A percentile compares a stretch with the other conserved stretches of the same genome.
These are phyloP conservation scores for Idaea straminata DNA, from an alignment of 2,888 invertebrate genomes.

Conservation along the genomic window DNA sequence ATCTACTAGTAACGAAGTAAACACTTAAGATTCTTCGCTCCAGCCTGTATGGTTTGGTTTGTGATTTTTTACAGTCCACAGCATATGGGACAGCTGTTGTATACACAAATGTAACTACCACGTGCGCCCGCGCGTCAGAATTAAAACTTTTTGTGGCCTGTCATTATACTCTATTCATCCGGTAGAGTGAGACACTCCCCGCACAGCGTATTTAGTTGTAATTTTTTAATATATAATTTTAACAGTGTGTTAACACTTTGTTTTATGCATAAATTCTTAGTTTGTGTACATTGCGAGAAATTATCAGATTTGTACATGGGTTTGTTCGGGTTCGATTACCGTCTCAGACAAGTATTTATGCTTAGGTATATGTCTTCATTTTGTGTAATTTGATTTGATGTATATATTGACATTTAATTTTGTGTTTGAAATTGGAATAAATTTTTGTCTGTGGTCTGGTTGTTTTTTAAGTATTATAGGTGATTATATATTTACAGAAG, in stretches of 20 bases:
- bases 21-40: not conserved
- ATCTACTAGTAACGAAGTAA: not conserved
- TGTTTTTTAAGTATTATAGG: no score
- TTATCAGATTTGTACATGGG: not conserved
- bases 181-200: conserved; percentile 1
- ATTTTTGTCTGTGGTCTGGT: no score
- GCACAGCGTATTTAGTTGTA: not conserved
- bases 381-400: no score
- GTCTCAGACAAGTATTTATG: no score
- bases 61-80: conserved; percentile 1
- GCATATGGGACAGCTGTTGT: conserved; percentile 12
- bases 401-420: no score
- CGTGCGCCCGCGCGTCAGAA: conserved; percentile 20
- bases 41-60: not conserved
- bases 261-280: not conserved
- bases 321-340: no score
- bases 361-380: no score
- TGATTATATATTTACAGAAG: no score
- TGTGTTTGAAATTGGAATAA: no score
- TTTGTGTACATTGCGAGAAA: not conserved
- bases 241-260: not conserved
- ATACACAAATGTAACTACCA: conserved; percentile 14
- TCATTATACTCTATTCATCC: conserved; percentile 22
- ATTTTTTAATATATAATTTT: not conserved
- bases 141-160: conserved; percentile 19